Evolutionary conservation across 2,888 invertebrate genomes (phyloP).

Genomic region (Pachydiplax longipennis): DNA sequence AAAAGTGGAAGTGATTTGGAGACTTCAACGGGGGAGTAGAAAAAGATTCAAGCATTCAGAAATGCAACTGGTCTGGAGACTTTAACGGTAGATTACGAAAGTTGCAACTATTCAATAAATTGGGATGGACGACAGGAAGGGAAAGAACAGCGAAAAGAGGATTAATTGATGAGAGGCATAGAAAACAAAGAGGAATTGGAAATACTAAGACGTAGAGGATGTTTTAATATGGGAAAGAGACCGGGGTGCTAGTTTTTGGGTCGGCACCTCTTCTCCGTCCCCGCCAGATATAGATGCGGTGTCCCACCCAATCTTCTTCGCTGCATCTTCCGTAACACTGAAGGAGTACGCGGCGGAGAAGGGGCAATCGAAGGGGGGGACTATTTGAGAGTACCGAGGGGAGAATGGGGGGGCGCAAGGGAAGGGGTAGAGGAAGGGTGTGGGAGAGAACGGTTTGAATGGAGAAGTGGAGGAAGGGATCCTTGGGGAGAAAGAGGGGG

Average conservation of each 20-base stretch:
- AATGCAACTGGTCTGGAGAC: too few species aligned
- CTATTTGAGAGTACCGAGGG: background rate
- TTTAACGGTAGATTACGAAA: background rate
- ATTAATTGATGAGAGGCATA: too few species aligned
- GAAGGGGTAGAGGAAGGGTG: background rate
- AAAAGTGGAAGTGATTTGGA: too few species aligned
- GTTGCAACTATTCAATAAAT: too few species aligned
- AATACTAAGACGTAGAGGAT: too few species aligned
- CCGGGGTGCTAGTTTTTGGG: background rate
- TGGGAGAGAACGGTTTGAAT: background rate
- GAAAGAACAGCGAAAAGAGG: too few species aligned
- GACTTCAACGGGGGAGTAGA: too few species aligned
- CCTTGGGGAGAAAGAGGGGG: background rate
- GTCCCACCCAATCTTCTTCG: background rate
- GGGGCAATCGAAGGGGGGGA: background rate
- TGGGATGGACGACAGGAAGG: too few species aligned
- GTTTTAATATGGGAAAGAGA: background rate
- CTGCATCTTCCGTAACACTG: background rate
- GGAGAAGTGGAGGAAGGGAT: background rate
- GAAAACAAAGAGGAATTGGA: too few species aligned
- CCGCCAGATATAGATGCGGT: background rate
- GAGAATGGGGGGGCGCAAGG: background rate
- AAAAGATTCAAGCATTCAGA: background rate
- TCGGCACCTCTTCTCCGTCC: background rate
- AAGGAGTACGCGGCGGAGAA: background rate